Conservation (phyloP, 2,113 vertebrate genomes). For the Lutjanus erythropterus region DNA sequence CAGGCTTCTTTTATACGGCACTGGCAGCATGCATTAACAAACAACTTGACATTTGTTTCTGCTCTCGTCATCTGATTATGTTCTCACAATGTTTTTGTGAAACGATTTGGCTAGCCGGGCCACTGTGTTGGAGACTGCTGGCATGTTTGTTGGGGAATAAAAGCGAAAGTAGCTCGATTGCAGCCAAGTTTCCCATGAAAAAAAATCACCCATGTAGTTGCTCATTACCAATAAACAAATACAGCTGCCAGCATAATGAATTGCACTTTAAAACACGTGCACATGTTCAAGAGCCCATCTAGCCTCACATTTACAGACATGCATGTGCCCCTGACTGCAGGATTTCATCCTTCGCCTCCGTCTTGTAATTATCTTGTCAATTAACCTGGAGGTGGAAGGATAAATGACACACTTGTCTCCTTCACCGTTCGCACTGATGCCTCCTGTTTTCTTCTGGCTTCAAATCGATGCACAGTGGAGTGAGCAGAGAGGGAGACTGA, state of each 20-base stretch:
- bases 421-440: conserved; percentile 21
- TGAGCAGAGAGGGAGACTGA: background rate
- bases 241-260: conserved; percentile 72
- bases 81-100: conserved; percentile 27
- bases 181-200: conserved; percentile 70
- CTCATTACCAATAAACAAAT: conserved; percentile 76
- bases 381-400: conserved; percentile 72
- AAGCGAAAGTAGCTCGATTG: conserved; percentile 21
- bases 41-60: conserved; percentile 24
- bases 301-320: conserved; percentile 26
- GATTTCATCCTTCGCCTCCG: conserved; percentile 50
- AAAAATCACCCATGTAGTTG: conserved; percentile 50
- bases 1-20: background rate
- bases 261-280: conserved; percentile 63
- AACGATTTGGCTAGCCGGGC: conserved; percentile 10
- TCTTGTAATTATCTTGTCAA: conserved; percentile 75
- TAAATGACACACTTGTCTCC: conserved; percentile 62
- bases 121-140: conserved; percentile 26
- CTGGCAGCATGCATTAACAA: background rate
- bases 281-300: conserved; percentile 45
- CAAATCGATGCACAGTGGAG: conserved; percentile 24
- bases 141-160: conserved; percentile 47
- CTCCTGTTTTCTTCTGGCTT: conserved; percentile 31
- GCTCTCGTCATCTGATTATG: conserved; percentile 24
- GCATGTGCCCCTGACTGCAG: conserved; percentile 22